Percentiles rank a stretch among this genome's conserved stretches.
These are phyloP conservation scores for Apus apus DNA, from an alignment of 2,113 vertebrate genomes.

Conservation along the genomic window DNA sequence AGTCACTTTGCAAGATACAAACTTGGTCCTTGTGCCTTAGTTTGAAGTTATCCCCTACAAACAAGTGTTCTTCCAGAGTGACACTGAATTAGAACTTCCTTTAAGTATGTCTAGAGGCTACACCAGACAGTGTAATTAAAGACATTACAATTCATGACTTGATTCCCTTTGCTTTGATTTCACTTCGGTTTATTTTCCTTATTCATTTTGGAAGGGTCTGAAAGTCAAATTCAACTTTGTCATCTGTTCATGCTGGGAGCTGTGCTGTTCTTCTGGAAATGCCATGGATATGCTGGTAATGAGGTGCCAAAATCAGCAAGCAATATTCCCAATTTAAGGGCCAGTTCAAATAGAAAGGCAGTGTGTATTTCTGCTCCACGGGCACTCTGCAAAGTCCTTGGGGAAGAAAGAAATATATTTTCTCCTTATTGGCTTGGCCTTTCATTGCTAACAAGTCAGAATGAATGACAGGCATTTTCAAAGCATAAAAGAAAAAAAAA, in stretches of 20 bases:
- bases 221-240: slow-evolving; percentile 33
- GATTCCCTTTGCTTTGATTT: slow-evolving; percentile 14
- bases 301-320: slow-evolving; percentile 42
- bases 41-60: slow-evolving; percentile 6
- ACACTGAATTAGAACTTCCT: neutral
- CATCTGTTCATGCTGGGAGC: slow-evolving; percentile 24
- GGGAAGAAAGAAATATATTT: slow-evolving; percentile 16
- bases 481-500: neutral
- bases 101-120: neutral
- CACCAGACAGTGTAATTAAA: neutral
- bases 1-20: neutral
- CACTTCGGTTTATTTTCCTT: neutral
- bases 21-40: neutral
- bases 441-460: neutral
- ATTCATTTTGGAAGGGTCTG: slow-evolving; percentile 7
- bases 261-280: slow-evolving; percentile 29
- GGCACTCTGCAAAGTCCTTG: neutral
- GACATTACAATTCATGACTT: neutral
- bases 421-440: neutral
- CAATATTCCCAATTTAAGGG: slow-evolving; percentile 7
- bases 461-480: neutral
- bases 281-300: neutral
- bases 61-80: neutral
- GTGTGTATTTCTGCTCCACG: slow-evolving; percentile 16
- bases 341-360: slow-evolving; percentile 13